phyloP scores from a whole-genome alignment of 1,140 invertebrate genomes.

The Dreissena polymorpha region DNA sequence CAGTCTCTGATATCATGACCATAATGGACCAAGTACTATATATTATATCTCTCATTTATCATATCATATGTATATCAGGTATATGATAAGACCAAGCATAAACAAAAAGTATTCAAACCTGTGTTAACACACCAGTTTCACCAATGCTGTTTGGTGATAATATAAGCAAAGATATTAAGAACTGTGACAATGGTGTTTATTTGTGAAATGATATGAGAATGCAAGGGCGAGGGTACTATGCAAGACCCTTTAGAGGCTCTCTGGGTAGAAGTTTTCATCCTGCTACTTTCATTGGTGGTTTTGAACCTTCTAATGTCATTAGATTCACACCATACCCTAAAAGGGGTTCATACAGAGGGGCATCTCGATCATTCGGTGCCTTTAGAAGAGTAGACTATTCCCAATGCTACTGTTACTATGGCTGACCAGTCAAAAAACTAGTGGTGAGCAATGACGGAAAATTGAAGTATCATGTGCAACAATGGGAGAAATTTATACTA shows the following conservation, averaged over 20 bases:
- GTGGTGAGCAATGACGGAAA: constrained; percentile 17
- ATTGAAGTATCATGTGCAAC: constrained; percentile 7
- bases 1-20: too few species aligned
- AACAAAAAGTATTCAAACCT: constrained; percentile 16
- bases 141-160: constrained; percentile 37
- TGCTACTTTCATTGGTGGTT: background rate
- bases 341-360: background rate
- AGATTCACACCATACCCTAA: background rate
- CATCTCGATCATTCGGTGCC: background rate
- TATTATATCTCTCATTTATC: too few species aligned
- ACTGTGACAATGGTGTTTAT: constrained; percentile 22
- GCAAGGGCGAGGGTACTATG: background rate
- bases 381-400: background rate
- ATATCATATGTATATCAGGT: background rate
- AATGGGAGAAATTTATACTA: constrained; percentile 21
- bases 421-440: background rate
- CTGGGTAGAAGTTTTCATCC: background rate
- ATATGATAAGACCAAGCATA: constrained; percentile 19
- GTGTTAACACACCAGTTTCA: background rate
- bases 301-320: too few species aligned
- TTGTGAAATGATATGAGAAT: background rate
- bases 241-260: background rate
- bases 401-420: background rate
- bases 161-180: constrained; percentile 36
- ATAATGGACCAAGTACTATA: too few species aligned